Evolutionary conservation across 2,113 vertebrate genomes (phyloP).

Genomic region (Phylloscopus whistleri): DNA sequence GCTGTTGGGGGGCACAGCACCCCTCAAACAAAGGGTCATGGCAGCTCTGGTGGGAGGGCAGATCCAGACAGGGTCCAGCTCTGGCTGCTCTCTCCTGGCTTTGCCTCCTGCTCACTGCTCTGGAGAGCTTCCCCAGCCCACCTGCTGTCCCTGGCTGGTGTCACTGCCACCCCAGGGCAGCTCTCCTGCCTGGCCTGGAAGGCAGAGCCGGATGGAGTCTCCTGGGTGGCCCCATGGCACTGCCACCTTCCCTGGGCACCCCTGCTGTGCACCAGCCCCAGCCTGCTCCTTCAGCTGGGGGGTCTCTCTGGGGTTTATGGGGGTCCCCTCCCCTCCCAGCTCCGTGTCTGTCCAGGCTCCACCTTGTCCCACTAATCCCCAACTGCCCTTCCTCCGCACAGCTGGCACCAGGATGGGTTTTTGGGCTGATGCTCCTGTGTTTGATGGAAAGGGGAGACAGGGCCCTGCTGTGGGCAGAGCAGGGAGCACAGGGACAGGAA

Average conservation of each 20-base stretch:
- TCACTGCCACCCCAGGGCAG: background rate
- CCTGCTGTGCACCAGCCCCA: background rate
- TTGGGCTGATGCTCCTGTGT: background rate
- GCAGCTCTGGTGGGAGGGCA: fast-evolving
- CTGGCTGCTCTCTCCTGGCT: background rate
- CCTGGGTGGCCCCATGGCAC: background rate
- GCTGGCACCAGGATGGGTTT: background rate
- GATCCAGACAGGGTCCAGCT: background rate
- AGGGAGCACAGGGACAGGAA: background rate
- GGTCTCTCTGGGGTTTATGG: background rate
- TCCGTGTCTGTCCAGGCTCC: background rate
- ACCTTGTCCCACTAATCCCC: background rate
- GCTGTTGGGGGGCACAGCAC: background rate
- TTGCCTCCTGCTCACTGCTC: background rate
- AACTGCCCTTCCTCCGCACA: fast-evolving
- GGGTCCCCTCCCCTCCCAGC: background rate
- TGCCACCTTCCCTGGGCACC: background rate
- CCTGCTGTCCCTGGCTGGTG: background rate
- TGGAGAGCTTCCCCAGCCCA: background rate
- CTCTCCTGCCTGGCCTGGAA: background rate
- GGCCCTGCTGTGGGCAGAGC: background rate
- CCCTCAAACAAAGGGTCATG: background rate
- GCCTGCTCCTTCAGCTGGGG: background rate
- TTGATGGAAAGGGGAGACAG: background rate
- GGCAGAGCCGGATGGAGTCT: background rate